phyloP scores from a whole-genome alignment of 2,797 vertebrate species.

The Propithecus perrieri region DNA sequence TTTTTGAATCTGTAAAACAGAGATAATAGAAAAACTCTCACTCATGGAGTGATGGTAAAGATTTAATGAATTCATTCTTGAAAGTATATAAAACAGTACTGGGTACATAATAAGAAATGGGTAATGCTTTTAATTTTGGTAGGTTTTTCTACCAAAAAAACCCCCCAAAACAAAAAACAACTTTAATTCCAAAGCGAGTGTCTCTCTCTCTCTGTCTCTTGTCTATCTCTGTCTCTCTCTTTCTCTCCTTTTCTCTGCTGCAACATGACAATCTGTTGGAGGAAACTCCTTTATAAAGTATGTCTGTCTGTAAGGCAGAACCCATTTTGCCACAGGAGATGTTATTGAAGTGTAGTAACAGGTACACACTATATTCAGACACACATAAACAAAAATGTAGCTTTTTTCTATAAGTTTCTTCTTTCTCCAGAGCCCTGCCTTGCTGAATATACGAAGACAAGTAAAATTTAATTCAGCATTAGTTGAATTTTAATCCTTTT shows the following conservation, averaged over 20 bases:
- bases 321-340: neutral
- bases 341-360: neutral
- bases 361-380: neutral
- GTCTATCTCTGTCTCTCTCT: neutral
- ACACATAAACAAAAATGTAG: neutral
- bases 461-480: neutral
- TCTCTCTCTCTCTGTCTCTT: neutral
- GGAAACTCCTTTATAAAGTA: neutral
- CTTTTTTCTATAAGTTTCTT: neutral
- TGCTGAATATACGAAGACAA: neutral
- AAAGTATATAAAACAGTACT: neutral
- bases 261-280: neutral
- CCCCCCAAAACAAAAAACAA: neutral
- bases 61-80: neutral
- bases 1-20: neutral
- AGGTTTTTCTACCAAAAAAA: neutral
- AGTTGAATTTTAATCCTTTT: neutral
- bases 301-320: neutral
- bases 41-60: neutral
- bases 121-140: neutral
- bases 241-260: neutral
- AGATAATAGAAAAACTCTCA: neutral
- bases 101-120: neutral
- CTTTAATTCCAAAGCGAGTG: neutral
- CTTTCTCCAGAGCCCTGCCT: neutral